Evolutionary conservation across 2,888 invertebrate genomes (phyloP).

Genomic region (Stenodema calcarata): DNA sequence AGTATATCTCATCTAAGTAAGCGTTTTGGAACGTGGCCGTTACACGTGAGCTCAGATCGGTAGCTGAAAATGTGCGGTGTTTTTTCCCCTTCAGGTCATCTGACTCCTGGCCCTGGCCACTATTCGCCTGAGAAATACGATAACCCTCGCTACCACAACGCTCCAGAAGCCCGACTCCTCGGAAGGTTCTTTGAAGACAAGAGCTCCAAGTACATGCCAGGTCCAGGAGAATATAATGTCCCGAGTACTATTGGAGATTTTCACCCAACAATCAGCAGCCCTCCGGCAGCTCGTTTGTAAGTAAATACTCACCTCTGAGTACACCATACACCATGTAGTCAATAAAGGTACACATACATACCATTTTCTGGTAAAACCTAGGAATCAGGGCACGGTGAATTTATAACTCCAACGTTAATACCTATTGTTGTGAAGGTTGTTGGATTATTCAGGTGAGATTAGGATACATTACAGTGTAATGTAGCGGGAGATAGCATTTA

Average conservation of each 20-base stretch:
- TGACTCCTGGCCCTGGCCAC: conserved; percentile 42
- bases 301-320: neutral
- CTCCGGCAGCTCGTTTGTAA: conserved; percentile 37
- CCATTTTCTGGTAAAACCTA: too few relatives aligned
- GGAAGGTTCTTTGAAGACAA: conserved; percentile 17
- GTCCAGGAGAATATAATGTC: conserved; percentile 31
- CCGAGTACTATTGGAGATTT: conserved; percentile 27
- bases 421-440: too few relatives aligned
- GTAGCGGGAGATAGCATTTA: too few relatives aligned
- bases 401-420: too few relatives aligned
- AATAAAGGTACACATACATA: too few relatives aligned
- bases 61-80: neutral
- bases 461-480: too few relatives aligned
- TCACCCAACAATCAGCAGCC: conserved; percentile 13
- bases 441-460: too few relatives aligned
- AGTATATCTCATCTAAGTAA: neutral
- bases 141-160: conserved; percentile 23
- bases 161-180: conserved; percentile 26
- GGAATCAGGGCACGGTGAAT: too few relatives aligned
- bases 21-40: neutral
- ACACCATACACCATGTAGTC: neutral
- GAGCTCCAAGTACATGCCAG: conserved; percentile 12
- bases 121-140: conserved; percentile 45
- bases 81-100: conserved; percentile 23
- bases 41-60: neutral